phyloP scores from a whole-genome alignment of 1,140 invertebrate species.

The Drosophila tani region DNA sequence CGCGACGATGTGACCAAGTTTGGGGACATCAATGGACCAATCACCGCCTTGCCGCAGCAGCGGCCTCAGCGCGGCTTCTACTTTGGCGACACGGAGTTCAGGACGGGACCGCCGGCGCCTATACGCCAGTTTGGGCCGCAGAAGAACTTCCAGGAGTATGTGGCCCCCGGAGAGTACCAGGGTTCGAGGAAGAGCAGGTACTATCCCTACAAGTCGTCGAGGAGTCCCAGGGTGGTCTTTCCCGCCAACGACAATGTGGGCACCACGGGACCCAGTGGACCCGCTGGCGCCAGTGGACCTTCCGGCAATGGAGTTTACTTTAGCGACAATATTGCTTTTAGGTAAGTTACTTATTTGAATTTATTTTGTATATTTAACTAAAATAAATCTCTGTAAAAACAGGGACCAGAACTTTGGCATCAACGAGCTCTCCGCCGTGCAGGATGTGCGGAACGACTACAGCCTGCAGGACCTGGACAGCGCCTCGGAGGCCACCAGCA shows the following conservation, averaged over 20 bases:
- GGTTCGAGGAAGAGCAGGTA: slow-evolving; percentile 78
- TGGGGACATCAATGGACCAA: slow-evolving; percentile 82
- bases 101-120: slow-evolving; percentile 64
- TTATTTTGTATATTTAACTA: neutral
- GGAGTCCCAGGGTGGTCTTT: slow-evolving; percentile 87
- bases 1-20: slow-evolving; percentile 84
- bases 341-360: slow-evolving; percentile 47
- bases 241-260: slow-evolving; percentile 86
- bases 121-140: slow-evolving; percentile 74
- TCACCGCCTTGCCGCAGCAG: slow-evolving; percentile 77
- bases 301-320: slow-evolving; percentile 83
- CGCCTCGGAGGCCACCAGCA: slow-evolving; percentile 73
- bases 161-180: slow-evolving; percentile 65
- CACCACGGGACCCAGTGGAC: slow-evolving; percentile 78
- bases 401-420: slow-evolving; percentile 87
- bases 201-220: slow-evolving; percentile 84
- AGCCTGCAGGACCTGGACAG: slow-evolving; percentile 86
- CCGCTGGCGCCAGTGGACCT: slow-evolving; percentile 63
- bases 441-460: slow-evolving; percentile 86
- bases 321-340: slow-evolving; percentile 87
- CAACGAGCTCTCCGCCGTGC: slow-evolving; percentile 86
- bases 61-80: slow-evolving; percentile 70
- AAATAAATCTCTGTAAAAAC: neutral
- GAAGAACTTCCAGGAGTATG: slow-evolving; percentile 79
- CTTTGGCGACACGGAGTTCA: slow-evolving; percentile 76